A percentile compares a stretch with the other conserved stretches of the same genome.
phyloP scores from a whole-genome alignment of 2,113 vertebrate species.

The Gadus macrocephalus region DNA sequence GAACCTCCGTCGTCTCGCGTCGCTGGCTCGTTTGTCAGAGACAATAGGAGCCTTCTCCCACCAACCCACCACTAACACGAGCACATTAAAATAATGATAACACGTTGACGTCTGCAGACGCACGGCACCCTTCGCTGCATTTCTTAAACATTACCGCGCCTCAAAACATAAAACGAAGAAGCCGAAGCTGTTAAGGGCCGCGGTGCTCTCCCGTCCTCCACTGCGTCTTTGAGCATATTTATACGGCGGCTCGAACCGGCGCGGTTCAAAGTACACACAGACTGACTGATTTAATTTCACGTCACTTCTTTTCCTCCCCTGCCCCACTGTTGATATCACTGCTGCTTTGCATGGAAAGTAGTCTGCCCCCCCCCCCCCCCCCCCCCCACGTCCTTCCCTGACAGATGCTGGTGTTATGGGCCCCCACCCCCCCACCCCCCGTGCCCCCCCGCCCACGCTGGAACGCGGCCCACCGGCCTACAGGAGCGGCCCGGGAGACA shows the following conservation, averaged over 20 bases:
- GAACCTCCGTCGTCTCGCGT: too few relatives aligned
- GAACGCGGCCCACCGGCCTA: slow-evolving; percentile 48
- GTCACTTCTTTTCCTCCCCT: slow-evolving; percentile 28
- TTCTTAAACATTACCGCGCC: too few relatives aligned
- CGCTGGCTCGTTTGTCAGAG: too few relatives aligned
- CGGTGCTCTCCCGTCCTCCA: slow-evolving; percentile 57
- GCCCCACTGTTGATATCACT: slow-evolving; percentile 48
- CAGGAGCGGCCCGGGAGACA: slow-evolving; percentile 34
- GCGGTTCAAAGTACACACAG: slow-evolving; percentile 66
- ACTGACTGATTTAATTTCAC: slow-evolving; percentile 69
- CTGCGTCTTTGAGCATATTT: slow-evolving; percentile 60
- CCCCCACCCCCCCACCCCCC: slow-evolving; percentile 36
- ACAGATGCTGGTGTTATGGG: slow-evolving; percentile 68
- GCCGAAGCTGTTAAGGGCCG: slow-evolving; percentile 49
- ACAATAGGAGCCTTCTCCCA: too few relatives aligned
- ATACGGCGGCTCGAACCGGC: slow-evolving; percentile 58
- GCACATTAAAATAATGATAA: too few relatives aligned
- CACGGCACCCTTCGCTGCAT: too few relatives aligned
- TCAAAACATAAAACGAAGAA: slow-evolving; percentile 18
- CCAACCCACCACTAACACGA: too few relatives aligned
- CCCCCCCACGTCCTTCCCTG: slow-evolving; percentile 51
- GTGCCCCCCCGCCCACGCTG: slow-evolving; percentile 23
- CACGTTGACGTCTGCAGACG: too few relatives aligned
- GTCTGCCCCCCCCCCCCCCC: slow-evolving; percentile 58
- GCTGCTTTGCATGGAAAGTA: slow-evolving; percentile 67